phyloP scores from a whole-genome alignment of 2,888 invertebrate species.

The Gymnocheta viridis region DNA sequence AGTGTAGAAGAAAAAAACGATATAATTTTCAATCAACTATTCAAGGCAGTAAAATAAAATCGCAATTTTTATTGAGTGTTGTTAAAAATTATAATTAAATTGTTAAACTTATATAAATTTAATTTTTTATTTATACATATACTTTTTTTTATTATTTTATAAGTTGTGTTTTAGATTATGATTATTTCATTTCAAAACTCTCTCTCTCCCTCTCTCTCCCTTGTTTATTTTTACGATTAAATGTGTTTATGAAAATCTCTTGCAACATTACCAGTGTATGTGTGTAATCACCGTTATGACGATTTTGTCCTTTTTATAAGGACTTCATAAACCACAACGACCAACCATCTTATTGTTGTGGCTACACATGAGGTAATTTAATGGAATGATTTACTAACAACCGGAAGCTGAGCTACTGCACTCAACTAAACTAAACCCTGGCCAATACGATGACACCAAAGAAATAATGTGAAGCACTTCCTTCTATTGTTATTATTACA shows the following conservation, averaged over 20 bases:
- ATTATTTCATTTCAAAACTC: not conserved
- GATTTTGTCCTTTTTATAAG: conserved; percentile 42
- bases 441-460: conserved; percentile 28
- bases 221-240: conserved; percentile 13
- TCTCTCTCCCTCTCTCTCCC: too few relatives aligned
- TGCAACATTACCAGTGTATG: conserved; percentile 36
- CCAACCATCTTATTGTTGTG: conserved; percentile 59
- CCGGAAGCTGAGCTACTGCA: conserved; percentile 63
- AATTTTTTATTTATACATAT: not conserved
- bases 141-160: not conserved
- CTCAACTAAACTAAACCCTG: conserved; percentile 42
- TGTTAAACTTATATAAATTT: not conserved
- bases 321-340: conserved; percentile 58
- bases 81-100: not conserved
- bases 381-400: conserved; percentile 68
- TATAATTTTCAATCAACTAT: conserved; percentile 1
- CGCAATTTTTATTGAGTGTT: not conserved
- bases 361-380: conserved; percentile 62
- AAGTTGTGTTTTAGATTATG: not conserved
- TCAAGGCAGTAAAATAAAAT: conserved; percentile 12
- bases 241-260: conserved; percentile 1
- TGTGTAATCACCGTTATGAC: conserved; percentile 50
- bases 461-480: conserved; percentile 34
- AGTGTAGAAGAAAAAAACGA: not conserved
- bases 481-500: conserved; percentile 56